Percentiles rank a stretch among this genome's conserved stretches.
Evolutionary conservation across 2,888 invertebrate species (phyloP).

Genomic region (Conops quadrifasciatus): DNA sequence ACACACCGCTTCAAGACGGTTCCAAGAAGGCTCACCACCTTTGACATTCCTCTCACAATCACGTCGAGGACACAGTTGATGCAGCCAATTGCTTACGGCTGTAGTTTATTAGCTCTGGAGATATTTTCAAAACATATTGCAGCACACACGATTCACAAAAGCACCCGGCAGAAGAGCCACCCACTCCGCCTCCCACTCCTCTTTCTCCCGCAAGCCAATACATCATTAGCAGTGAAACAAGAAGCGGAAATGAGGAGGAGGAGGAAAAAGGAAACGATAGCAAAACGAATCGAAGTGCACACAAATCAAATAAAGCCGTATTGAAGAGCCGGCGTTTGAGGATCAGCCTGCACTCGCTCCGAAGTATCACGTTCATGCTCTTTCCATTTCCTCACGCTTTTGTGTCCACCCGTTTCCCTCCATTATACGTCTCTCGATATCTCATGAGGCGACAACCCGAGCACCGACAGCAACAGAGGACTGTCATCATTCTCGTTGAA

Average conservation of each 20-base stretch:
- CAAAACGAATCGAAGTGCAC: neutral
- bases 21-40: neutral
- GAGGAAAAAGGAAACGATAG: no score
- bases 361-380: neutral
- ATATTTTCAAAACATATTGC: neutral
- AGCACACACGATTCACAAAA: neutral
- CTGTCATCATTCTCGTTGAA: no score
- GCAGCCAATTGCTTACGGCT: neutral
- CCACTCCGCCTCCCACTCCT: neutral
- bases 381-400: neutral
- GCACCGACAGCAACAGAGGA: no score
- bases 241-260: neutral
- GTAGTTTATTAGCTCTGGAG: neutral
- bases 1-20: neutral
- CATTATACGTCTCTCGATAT: neutral
- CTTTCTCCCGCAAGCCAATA: neutral
- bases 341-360: neutral
- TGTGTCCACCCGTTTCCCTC: neutral
- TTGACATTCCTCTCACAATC: neutral
- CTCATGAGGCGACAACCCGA: no score
- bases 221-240: neutral
- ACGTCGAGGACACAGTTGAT: conserved; percentile 2
- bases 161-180: neutral
- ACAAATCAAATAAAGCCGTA: neutral
- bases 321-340: neutral